Evolutionary conservation across 2,113 vertebrate genomes (phyloP), one percentile per base, ranked within the genome.

Genomic region (Epinephelus cyanopodus): DNA sequence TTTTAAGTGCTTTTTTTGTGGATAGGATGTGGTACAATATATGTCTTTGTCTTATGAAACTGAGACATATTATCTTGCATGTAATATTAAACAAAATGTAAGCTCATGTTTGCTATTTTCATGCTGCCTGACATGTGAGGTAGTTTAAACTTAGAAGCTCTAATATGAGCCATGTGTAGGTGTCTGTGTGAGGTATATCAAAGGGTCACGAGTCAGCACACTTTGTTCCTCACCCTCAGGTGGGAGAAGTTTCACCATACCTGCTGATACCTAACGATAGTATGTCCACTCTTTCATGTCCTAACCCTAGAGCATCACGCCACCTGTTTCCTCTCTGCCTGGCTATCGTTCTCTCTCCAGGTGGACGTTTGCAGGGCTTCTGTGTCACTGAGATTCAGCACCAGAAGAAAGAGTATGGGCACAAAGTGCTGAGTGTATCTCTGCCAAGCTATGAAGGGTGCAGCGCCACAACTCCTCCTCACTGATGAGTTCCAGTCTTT

Each of bases 361-460:
- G 73, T 68, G 76, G 62, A 62, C 4, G 6, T n/a, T 65, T 56
- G 21, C 76, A 14, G 39, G 23, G 58, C 56, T 19, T 67, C 37
- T 58, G 48, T 25, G 19, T 87, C 68, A n/a, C n/a, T 29, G 68
- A 75, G 83, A 64, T 54, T 67, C 61, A 74, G 52, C 42, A 52
- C 71, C 25, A 25, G 69, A 39, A 81, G 64, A 63, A 29, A 42
- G 61, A 71, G 64, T 63, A 12, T 72, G 70, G 39, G 48, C 58
- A 64, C 78, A 74, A 45, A 81, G 58, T 63, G 47, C 66, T 53
- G 50, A 77, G 64, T 87, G 86, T 78, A 53, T 75, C 29, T 65
- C 74, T 75, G 66, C 82, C 84, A 82, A 68, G 81, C 47, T 67
- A 54, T 19, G 8, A 63, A 45, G 53, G n/a, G 21, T 54, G 57